phyloP scores from a whole-genome alignment of 2,888 invertebrate species.

The Eupithecia exiguata region DNA sequence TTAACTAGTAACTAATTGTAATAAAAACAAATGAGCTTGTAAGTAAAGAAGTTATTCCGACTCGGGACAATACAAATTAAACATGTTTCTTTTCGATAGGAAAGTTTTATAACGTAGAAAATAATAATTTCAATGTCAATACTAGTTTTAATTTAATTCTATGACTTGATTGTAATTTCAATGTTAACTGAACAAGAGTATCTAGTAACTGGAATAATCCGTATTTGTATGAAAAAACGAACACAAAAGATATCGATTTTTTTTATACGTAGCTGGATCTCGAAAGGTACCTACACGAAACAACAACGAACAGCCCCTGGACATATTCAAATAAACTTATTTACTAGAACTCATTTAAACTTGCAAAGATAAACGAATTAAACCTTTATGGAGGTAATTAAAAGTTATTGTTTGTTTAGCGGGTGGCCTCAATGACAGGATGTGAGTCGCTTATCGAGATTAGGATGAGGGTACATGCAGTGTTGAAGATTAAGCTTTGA shows the following conservation, averaged over 20 bases:
- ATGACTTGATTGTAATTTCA: no score
- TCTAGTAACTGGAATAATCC: background rate
- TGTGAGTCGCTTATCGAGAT: background rate
- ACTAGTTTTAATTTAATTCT: no score
- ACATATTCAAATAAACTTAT: background rate
- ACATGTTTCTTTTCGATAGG: background rate
- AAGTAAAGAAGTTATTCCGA: background rate
- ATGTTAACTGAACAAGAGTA: background rate
- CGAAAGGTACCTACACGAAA: no score
- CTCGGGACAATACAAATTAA: background rate
- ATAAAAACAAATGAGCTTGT: background rate
- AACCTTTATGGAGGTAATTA: slow-evolving; percentile 11
- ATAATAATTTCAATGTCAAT: background rate
- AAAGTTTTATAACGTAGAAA: background rate
- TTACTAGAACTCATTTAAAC: background rate
- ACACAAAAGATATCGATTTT: background rate
- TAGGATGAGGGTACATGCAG: background rate
- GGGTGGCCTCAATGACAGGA: background rate
- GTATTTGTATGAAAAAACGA: background rate
- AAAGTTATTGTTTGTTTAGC: slow-evolving; percentile 9
- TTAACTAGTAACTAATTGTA: background rate
- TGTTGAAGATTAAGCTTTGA: background rate
- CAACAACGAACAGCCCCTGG: background rate
- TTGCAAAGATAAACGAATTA: slow-evolving; percentile 16
- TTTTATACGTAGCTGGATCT: background rate